These are phyloP conservation scores for Diorhabda elongata DNA, from an alignment of 1,140 invertebrate species.

Conservation along the genomic window DNA sequence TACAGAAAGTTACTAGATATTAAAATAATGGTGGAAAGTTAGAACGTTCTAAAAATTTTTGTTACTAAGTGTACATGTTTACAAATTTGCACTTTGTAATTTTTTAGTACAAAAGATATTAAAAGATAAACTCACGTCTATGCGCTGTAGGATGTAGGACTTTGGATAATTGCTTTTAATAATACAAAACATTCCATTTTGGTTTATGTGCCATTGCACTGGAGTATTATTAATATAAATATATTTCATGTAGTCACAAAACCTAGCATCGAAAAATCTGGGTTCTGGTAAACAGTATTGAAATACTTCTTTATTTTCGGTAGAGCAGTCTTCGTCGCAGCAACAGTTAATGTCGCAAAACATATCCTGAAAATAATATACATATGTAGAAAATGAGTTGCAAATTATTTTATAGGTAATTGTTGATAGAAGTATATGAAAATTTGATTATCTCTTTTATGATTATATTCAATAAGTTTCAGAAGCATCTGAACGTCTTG, in stretches of 20 bases:
- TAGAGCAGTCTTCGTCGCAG: slow-evolving; percentile 65
- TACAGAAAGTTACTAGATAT: too few species aligned
- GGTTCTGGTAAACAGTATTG: slow-evolving; percentile 49
- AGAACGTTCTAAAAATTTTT: too few species aligned
- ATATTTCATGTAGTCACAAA: slow-evolving; percentile 47
- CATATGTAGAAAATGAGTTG: too few species aligned
- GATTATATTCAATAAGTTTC: too few species aligned
- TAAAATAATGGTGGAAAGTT: too few species aligned
- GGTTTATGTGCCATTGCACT: slow-evolving; percentile 40
- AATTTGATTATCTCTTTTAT: too few species aligned
- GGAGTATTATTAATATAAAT: slow-evolving; percentile 51
- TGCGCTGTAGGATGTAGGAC: slow-evolving; percentile 35
- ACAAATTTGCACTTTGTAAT: too few species aligned
- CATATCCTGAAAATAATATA: slow-evolving; percentile 8
- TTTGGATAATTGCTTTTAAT: slow-evolving; percentile 55
- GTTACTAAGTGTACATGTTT: too few species aligned
- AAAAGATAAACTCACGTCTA: slow-evolving; percentile 31
- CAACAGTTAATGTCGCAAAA: slow-evolving; percentile 72
- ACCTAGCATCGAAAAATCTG: slow-evolving; percentile 40
- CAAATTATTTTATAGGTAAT: too few species aligned
- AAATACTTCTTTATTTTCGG: slow-evolving; percentile 55
- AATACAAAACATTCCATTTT: slow-evolving; percentile 57
- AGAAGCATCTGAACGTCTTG: too few species aligned
- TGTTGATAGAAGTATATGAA: too few species aligned
- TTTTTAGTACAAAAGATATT: too few species aligned